Evolutionary conservation across 1,140 invertebrate genomes (phyloP).

Genomic region (Samia ricini): DNA sequence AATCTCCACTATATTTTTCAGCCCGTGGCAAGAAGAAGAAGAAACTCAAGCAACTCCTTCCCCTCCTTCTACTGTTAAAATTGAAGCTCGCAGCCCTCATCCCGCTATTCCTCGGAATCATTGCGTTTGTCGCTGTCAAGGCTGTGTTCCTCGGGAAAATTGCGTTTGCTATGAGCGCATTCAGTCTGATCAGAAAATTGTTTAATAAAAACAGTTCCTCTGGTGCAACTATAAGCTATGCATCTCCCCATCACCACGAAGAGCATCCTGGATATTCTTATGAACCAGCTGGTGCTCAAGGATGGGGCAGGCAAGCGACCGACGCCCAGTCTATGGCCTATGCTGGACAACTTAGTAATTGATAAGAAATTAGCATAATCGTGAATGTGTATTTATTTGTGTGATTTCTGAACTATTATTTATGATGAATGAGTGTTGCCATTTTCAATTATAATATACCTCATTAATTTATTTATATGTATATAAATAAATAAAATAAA

Average conservation of each 20-base stretch:
- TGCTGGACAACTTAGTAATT: conserved; percentile 73
- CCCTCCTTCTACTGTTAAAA: conserved; percentile 86
- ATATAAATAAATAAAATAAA: conserved; percentile 29
- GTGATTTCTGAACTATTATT: conserved; percentile 49
- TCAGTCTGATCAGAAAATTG: conserved; percentile 86
- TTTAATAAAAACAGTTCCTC: conserved; percentile 58
- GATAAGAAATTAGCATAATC: conserved; percentile 20
- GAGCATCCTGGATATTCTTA: conserved; percentile 66
- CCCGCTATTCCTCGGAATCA: conserved; percentile 85
- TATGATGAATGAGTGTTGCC: conserved; percentile 39
- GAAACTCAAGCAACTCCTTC: conserved; percentile 85
- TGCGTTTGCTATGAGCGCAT: conserved; percentile 84
- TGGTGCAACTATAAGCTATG: conserved; percentile 32
- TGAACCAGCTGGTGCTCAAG: conserved; percentile 54
- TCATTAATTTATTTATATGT: conserved; percentile 54
- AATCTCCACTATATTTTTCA: too few relatives aligned
- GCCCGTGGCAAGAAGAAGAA: conserved; percentile 85
- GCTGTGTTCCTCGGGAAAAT: conserved; percentile 90
- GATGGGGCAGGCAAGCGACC: conserved; percentile 78
- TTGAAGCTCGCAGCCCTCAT: conserved; percentile 88
- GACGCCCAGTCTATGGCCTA: conserved; percentile 82
- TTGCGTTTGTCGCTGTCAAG: conserved; percentile 89
- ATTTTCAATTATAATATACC: conserved; percentile 62
- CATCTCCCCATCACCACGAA: conserved; percentile 47
- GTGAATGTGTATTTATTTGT: conserved; percentile 35